Percentiles rank a stretch among this genome's conserved stretches.
phyloP scores from a whole-genome alignment of 2,888 invertebrate genomes.

The Uropetala carovei region DNA sequence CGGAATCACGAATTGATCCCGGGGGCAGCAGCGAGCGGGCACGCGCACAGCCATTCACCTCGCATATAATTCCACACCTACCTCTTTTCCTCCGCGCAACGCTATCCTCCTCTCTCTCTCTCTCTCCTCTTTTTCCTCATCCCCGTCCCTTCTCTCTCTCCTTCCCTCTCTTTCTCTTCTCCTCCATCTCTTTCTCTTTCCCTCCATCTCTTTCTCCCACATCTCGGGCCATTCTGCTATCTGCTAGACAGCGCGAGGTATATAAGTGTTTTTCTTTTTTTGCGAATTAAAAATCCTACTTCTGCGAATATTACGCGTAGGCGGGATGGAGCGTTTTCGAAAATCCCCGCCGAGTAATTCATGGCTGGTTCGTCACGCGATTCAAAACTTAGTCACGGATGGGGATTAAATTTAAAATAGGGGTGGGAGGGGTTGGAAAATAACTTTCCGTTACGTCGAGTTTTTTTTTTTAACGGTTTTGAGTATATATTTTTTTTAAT shows the following conservation, averaged over 20 bases:
- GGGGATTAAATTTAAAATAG: background rate
- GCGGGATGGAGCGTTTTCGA: background rate
- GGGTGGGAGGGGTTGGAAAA: background rate
- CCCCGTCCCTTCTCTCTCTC: background rate
- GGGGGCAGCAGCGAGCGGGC: slow-evolving; percentile 5
- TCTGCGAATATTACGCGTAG: background rate
- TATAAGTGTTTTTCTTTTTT: no score
- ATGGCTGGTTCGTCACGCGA: background rate
- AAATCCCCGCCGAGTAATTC: background rate
- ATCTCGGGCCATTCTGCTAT: background rate
- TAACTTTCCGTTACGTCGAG: no score
- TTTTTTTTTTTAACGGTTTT: no score
- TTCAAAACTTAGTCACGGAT: slow-evolving; percentile 6
- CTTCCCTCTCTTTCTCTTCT: background rate
- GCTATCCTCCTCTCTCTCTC: background rate
- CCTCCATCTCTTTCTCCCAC: background rate
- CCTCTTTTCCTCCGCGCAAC: background rate
- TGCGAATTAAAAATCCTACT: background rate
- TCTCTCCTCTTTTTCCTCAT: background rate
- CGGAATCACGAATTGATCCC: slow-evolving; percentile 26
- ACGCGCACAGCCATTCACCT: slow-evolving; percentile 32
- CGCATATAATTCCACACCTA: slow-evolving; percentile 35
- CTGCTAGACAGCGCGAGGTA: background rate
- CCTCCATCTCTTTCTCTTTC: background rate
- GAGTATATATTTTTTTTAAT: no score